Base-by-base conservation (phyloP, 2,888 invertebrate genomes). In the Polydesmus complanatus region DNA sequence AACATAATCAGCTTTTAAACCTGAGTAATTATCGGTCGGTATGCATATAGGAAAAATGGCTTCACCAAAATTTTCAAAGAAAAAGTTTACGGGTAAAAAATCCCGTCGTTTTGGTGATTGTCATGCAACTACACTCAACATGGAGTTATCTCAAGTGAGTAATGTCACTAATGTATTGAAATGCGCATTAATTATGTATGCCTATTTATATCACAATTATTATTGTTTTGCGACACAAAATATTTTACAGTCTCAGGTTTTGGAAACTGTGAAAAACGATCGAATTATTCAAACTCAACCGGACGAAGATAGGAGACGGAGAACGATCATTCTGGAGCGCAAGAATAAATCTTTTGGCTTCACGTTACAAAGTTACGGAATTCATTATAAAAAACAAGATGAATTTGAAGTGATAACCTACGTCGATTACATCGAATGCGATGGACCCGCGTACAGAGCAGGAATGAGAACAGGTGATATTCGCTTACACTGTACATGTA, bases 391-490 rank as follows among this genome's bases (percentile, higher is more conserved):
- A 72, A 85, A 86, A 77, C 92, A 90, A 69, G 86, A 89, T 72
- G 92, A 93, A 73, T 88, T 94, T 63, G 95, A 97, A 75, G 87
- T 94, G 78, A 90, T 96, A 62, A 96, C 95, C 0, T 97, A 96
- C 72, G 94, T 96, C 54, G 96, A 97, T 72, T 93, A 92, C 73
- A 93, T 96, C 61, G 94, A 93, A 68, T 83, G 85, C 64, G 89
- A 90, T 66, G 94, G 95, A 0, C 87, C 95, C 0, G 95, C 96
- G 0, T 89, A 87, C 69, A 81, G 83, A 64, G 88, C 95, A 0
- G 96, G 96, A 3, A 90, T 97, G 88, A 81, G 93, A 11, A 89
- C 92, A 75, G 96, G 81, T 80, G 67, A 65, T 65, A 60, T 27
- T 8, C 37, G 27, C 25, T 59, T 54, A 27, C 52, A 8, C n/a